Percentiles rank a stretch among this genome's conserved stretches.
phyloP scores from a whole-genome alignment of 2,888 invertebrate species.

The Acrobasis consociella region DNA sequence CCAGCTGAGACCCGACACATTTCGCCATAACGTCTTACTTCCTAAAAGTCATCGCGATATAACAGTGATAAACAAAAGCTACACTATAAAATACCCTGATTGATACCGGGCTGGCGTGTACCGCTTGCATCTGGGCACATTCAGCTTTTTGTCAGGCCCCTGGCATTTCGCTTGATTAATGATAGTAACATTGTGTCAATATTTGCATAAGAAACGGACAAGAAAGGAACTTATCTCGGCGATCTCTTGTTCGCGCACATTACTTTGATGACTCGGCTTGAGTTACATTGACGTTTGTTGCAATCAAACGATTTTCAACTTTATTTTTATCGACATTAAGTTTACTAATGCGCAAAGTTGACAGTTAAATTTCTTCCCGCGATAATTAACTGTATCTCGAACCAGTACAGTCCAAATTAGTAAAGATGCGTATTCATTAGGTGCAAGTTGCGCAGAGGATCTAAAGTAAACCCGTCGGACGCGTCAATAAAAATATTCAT shows the following conservation, averaged over 20 bases:
- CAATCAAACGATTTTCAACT: slow-evolving; percentile 39
- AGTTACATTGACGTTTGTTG: slow-evolving; percentile 41
- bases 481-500: slow-evolving; percentile 82
- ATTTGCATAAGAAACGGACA: slow-evolving; percentile 81
- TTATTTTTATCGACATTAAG: slow-evolving; percentile 37
- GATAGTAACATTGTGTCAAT: slow-evolving; percentile 76
- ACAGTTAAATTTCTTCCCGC: slow-evolving; percentile 12
- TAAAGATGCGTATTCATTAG: slow-evolving; percentile 27
- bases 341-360: slow-evolving; percentile 25
- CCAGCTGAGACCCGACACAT: slow-evolving; percentile 8
- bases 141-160: slow-evolving; percentile 55
- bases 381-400: slow-evolving; percentile 39
- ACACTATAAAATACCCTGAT: slow-evolving; percentile 44
- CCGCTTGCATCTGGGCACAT: slow-evolving; percentile 47
- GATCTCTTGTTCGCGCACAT: slow-evolving; percentile 62
- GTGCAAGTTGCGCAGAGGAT: slow-evolving; percentile 41
- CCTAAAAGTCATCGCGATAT: slow-evolving; percentile 16
- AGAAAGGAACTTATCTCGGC: slow-evolving; percentile 72
- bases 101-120: slow-evolving; percentile 52
- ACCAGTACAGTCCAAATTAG: slow-evolving; percentile 43
- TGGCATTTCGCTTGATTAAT: slow-evolving; percentile 74
- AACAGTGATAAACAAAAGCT: slow-evolving; percentile 25
- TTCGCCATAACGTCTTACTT: slow-evolving; percentile 19
- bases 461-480: slow-evolving; percentile 63
- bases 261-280: slow-evolving; percentile 65